Conservation (phyloP, 2,113 vertebrate species). For the Chaetura pelagica region DNA sequence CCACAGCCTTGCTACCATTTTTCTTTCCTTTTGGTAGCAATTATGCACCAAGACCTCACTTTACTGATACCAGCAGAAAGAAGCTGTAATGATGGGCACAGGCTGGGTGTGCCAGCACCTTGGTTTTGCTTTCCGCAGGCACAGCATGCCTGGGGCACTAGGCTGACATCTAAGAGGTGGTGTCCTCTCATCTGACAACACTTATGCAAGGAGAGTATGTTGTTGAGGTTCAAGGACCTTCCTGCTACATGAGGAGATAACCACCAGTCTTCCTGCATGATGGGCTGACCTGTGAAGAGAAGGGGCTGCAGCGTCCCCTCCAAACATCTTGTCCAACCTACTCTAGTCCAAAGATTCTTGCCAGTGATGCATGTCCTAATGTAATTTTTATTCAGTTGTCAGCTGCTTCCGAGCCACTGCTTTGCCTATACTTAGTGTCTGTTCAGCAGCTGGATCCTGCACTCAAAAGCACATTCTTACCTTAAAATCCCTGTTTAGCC, state of each 20-base stretch:
- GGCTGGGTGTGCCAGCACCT: neutral
- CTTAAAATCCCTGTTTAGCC: neutral
- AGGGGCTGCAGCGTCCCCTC: neutral
- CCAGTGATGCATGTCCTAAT: neutral
- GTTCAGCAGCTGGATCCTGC: neutral
- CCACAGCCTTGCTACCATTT: neutral
- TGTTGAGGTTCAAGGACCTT: neutral
- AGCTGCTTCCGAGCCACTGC: neutral
- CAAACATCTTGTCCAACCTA: neutral
- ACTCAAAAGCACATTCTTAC: neutral
- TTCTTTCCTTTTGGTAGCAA: neutral
- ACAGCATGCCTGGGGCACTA: neutral
- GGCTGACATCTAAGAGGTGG: neutral
- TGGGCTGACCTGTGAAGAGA: neutral
- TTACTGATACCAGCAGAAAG: neutral
- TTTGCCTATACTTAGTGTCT: neutral
- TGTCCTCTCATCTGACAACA: neutral
- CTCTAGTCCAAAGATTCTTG: neutral
- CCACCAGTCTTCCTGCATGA: neutral
- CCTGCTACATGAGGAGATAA: neutral
- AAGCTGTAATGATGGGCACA: neutral
- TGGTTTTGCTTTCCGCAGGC: neutral
- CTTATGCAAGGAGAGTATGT: neutral
- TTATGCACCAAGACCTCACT: neutral
- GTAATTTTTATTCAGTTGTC: neutral